Base-by-base conservation (phyloP, 2,888 invertebrate species). In the Aspidiotus rigidus region DNA sequence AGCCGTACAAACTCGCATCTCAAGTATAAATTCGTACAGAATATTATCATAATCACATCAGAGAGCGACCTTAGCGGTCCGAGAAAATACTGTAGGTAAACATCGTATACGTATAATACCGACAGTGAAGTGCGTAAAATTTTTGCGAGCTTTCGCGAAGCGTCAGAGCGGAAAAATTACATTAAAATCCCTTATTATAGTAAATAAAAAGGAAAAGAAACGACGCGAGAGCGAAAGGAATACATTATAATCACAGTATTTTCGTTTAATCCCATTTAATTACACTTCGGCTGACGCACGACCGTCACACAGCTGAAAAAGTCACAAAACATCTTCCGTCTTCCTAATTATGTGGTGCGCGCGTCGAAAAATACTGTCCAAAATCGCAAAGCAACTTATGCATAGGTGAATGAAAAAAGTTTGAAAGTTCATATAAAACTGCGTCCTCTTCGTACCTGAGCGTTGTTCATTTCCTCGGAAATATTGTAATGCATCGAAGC, bases 101-200 rank as follows among this genome's bases (percentile, higher is more conserved):
- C 28, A 28, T 28, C 28, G 28, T 5, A 28, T 28, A 28, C 5
- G 5, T 5, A 5, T 28, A n/a, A 49, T 49, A 49, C 10, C 49
- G n/a, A 49, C 49, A 49, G 11, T 49, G 49, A 49, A 49, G n/a
- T 6, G 49, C 49, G 49, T 49, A 49, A 49, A 49, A 49, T 49
- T 11, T 49, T 49, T n/a, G n/a, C 28, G 28, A 28, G 28, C 49
- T 49, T 49, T 49, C n/a, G n/a, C 49, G 49, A 49, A 49, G 11
- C 49, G 49, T 49, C 49, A n/a, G 49, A 49, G 49, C 49, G 49
- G 49, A 49, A 49, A 49, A 49, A 49, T 49, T 49, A 49, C 49
- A n/a, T 49, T 49, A 49, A 49, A 49, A 49, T 49, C 49, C 49
- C 6, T 49, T 49, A 49, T 49, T 49, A 49, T 13, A 49, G n/a